Percentiles rank a stretch among this genome's conserved stretches.
Evolutionary conservation across 2,113 vertebrate genomes (phyloP).

Genomic region (Daboia siamensis): DNA sequence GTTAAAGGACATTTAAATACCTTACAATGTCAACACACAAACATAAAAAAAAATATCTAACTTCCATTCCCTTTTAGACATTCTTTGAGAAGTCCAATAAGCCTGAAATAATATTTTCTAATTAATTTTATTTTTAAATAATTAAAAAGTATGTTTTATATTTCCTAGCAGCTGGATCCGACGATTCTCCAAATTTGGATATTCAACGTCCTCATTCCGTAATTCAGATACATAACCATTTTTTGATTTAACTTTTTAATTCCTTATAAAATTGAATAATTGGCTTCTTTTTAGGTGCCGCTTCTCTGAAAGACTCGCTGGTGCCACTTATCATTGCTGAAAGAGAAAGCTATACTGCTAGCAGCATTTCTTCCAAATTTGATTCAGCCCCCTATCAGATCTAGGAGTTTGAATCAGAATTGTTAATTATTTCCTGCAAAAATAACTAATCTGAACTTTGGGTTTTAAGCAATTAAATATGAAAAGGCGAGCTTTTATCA

Average conservation of each 20-base stretch:
- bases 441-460: background rate
- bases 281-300: background rate
- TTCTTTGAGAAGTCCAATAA: background rate
- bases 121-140: background rate
- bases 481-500: background rate
- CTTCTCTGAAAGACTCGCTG: background rate
- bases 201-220: background rate
- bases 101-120: background rate
- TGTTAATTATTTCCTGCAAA: background rate
- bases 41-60: background rate
- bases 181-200: background rate
- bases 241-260: background rate
- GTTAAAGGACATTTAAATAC: background rate
- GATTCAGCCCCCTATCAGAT: background rate
- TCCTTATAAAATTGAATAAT: background rate
- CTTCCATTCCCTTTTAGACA: background rate
- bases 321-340: background rate
- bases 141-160: background rate
- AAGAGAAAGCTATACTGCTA: background rate
- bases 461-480: background rate
- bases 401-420: background rate
- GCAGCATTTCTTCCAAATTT: background rate
- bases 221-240: background rate
- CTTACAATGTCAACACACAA: background rate
- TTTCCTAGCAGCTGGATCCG: background rate